These are phyloP conservation scores for Oreochromis mossambicus DNA, from an alignment of 2,797 vertebrate genomes.

Conservation along the genomic window DNA sequence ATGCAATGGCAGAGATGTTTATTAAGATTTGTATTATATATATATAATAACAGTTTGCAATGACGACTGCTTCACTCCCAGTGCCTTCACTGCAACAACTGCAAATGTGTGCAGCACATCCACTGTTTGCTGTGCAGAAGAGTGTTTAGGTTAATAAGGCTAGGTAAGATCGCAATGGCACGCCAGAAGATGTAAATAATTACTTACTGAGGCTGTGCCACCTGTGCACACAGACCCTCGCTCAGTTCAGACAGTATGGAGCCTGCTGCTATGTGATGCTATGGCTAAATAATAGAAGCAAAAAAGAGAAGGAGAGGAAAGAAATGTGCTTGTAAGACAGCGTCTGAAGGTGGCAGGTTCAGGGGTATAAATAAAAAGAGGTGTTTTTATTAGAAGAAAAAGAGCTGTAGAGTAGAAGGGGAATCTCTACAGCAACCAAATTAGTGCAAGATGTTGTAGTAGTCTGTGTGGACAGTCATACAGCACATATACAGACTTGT, in stretches of 20 bases:
- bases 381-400: background rate
- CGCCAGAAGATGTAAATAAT: background rate
- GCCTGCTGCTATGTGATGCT: background rate
- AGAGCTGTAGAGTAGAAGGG: background rate
- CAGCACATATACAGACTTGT: background rate
- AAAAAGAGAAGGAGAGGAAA: background rate
- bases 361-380: background rate
- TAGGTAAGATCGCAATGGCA: background rate
- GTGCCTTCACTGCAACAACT: background rate
- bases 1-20: background rate
- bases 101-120: background rate
- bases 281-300: background rate
- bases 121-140: background rate
- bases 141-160: background rate
- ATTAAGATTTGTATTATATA: background rate
- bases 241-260: background rate
- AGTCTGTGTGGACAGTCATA: conserved; percentile 40
- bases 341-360: background rate
- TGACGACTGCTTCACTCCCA: background rate
- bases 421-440: conserved; percentile 27
- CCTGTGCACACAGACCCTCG: background rate
- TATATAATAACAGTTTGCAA: background rate
- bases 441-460: conserved; percentile 44
- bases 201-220: background rate
- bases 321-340: background rate